A percentile compares a stretch with the other conserved stretches of the same genome.
Conservation (phyloP, 1,140 invertebrate genomes). For the Dinoponera quadriceps region DNA sequence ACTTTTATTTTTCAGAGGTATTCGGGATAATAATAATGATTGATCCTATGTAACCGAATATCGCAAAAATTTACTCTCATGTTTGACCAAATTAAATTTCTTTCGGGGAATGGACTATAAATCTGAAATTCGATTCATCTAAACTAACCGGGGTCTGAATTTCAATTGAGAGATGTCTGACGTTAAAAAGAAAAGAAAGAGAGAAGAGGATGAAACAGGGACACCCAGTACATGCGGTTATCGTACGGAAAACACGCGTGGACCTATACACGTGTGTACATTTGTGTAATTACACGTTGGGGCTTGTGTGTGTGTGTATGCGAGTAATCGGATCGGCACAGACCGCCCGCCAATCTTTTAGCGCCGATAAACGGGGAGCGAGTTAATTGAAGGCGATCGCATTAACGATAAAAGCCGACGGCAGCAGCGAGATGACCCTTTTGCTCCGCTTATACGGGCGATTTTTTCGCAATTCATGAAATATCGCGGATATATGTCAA, state of each 20-base stretch:
- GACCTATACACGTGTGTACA: not conserved
- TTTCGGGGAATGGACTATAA: not conserved
- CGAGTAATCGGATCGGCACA: slow-evolving; percentile 42
- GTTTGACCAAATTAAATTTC: not conserved
- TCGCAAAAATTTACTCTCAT: not conserved
- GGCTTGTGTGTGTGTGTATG: not conserved
- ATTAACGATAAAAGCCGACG: slow-evolving; percentile 47
- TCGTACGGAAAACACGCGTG: not conserved
- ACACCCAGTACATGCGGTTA: not conserved
- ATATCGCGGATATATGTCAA: slow-evolving; percentile 50
- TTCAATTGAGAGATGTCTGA: not conserved
- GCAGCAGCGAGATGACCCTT: slow-evolving; percentile 3
- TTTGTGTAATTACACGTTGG: slow-evolving; percentile 21
- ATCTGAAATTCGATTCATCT: not conserved
- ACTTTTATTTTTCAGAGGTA: too few species aligned
- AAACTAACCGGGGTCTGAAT: not conserved
- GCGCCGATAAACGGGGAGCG: slow-evolving; percentile 44
- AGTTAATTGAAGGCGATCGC: slow-evolving; percentile 58
- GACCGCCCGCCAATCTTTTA: slow-evolving; percentile 49
- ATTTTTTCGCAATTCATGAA: slow-evolving; percentile 44
- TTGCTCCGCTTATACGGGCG: not conserved
- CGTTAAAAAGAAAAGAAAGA: slow-evolving; percentile 9
- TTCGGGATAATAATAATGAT: too few species aligned
- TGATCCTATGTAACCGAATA: too few species aligned
- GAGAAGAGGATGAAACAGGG: not conserved